Percentiles rank a stretch among this genome's conserved stretches.
Conservation (phyloP, 2,888 invertebrate genomes). For the Dynastes tityus region DNA sequence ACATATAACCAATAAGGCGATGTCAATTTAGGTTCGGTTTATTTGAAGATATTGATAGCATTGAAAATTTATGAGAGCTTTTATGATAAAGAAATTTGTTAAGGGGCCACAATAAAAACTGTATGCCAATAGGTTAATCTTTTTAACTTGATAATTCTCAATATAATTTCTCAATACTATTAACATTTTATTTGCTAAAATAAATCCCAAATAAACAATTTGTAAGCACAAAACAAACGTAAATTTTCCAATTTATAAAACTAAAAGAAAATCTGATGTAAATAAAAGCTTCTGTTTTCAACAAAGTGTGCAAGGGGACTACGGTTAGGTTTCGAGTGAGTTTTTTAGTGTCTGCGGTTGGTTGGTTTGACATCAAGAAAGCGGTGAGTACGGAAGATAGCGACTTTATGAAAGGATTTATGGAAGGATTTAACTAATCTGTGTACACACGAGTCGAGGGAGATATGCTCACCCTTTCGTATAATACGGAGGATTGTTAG, state of each 20-base stretch:
- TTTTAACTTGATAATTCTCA: no score
- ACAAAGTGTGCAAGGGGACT: neutral
- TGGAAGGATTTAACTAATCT: slow-evolving; percentile 64
- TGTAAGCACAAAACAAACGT: no score
- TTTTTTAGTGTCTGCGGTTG: slow-evolving; percentile 54
- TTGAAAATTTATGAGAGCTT: no score
- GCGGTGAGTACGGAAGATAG: slow-evolving; percentile 62
- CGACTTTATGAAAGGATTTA: slow-evolving; percentile 66
- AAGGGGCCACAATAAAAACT: no score
- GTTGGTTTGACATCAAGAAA: slow-evolving; percentile 56
- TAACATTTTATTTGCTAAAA: no score
- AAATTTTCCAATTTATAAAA: neutral
- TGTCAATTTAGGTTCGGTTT: no score
- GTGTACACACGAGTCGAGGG: slow-evolving; percentile 64
- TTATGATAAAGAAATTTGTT: no score
- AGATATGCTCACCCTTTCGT: slow-evolving; percentile 58
- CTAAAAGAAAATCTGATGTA: neutral
- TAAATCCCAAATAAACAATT: no score
- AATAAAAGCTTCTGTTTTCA: slow-evolving; percentile 21
- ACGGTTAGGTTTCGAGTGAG: slow-evolving; percentile 12
- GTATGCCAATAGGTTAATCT: no score
- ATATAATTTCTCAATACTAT: no score
- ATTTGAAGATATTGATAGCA: no score
- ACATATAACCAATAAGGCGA: no score
- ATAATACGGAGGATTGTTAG: slow-evolving; percentile 56